A percentile compares a stretch with the other conserved stretches of the same genome.
Evolutionary conservation across 2,113 vertebrate genomes (phyloP).

Genomic region (Oncorhynchus keta): DNA sequence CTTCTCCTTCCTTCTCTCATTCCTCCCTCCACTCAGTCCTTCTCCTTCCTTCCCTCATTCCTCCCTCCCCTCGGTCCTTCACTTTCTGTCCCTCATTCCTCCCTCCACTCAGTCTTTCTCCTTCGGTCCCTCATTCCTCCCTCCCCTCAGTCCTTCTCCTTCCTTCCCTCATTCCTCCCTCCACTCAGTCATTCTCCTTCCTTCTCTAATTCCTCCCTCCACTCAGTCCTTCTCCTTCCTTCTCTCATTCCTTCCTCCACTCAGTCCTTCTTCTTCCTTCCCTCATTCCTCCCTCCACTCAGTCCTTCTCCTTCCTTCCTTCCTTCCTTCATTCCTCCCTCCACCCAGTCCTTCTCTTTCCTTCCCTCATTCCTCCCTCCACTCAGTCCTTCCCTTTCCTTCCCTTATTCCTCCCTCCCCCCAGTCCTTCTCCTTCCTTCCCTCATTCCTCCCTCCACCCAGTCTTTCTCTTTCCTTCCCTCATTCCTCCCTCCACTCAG

Average conservation of each 20-base stretch:
- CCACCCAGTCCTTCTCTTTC: too few relatives aligned
- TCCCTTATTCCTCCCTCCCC: neutral
- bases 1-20: neutral
- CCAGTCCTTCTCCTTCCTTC: conserved; percentile 4
- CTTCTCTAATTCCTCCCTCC: too few relatives aligned
- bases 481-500: too few relatives aligned
- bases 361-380: neutral
- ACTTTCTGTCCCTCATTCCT: too few relatives aligned
- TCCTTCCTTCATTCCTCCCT: too few relatives aligned
- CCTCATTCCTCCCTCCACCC: neutral
- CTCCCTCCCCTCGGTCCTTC: too few relatives aligned
- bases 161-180: conserved; percentile 2
- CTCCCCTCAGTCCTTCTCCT: neutral
- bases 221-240: too few relatives aligned
- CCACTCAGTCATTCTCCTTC: too few relatives aligned
- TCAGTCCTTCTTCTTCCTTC: neutral
- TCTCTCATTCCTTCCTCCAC: neutral
- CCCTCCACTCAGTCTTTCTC: too few relatives aligned
- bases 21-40: neutral
- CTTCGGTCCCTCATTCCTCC: neutral
- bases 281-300: neutral
- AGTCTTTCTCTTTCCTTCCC: too few relatives aligned
- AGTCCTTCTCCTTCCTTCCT: too few relatives aligned
- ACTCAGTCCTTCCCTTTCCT: neutral
- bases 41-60: neutral